phyloP scores from a whole-genome alignment of 2,888 invertebrate genomes.

The Ornithoptera alexandrae region DNA sequence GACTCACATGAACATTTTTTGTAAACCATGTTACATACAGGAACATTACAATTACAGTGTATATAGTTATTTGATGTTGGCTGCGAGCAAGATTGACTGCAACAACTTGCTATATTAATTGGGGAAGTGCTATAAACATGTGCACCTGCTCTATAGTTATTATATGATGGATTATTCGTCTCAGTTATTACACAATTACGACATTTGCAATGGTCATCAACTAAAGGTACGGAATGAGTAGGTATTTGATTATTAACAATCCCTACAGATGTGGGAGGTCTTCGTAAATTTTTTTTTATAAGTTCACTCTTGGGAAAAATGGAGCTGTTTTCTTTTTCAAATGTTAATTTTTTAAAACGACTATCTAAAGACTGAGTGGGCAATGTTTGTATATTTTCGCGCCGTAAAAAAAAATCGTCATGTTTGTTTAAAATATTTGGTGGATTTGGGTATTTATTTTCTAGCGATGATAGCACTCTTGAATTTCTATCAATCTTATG shows the following conservation, averaged over 20 bases:
- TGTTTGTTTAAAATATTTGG: slow-evolving; percentile 50
- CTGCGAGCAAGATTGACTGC: slow-evolving; percentile 29
- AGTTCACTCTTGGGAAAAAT: slow-evolving; percentile 48
- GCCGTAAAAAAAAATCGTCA: slow-evolving; percentile 62
- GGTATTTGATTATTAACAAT: slow-evolving; percentile 12
- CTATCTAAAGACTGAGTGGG: slow-evolving; percentile 42
- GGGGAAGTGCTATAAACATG: slow-evolving; percentile 8
- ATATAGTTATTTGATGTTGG: slow-evolving; percentile 23
- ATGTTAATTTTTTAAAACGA: slow-evolving; percentile 45
- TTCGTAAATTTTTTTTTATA: slow-evolving; percentile 37
- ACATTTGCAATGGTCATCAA: slow-evolving; percentile 48
- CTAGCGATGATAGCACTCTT: slow-evolving; percentile 42
- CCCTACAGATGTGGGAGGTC: slow-evolving; percentile 5
- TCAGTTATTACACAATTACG: slow-evolving; percentile 51
- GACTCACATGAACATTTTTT: slow-evolving; percentile 37
- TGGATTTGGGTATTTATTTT: slow-evolving; percentile 41
- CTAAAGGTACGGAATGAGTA: slow-evolving; percentile 38
- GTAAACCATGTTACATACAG: slow-evolving; percentile 14
- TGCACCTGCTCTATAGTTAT: slow-evolving; percentile 5
- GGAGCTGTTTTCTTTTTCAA: slow-evolving; percentile 62
- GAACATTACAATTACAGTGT: slow-evolving; percentile 32
- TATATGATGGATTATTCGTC: not conserved
- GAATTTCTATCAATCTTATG: slow-evolving; percentile 8
- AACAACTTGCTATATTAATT: slow-evolving; percentile 14
- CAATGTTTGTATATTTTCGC: slow-evolving; percentile 50